Conservation (phyloP, 2,797 vertebrate genomes). For the Tragopan temminckii region DNA sequence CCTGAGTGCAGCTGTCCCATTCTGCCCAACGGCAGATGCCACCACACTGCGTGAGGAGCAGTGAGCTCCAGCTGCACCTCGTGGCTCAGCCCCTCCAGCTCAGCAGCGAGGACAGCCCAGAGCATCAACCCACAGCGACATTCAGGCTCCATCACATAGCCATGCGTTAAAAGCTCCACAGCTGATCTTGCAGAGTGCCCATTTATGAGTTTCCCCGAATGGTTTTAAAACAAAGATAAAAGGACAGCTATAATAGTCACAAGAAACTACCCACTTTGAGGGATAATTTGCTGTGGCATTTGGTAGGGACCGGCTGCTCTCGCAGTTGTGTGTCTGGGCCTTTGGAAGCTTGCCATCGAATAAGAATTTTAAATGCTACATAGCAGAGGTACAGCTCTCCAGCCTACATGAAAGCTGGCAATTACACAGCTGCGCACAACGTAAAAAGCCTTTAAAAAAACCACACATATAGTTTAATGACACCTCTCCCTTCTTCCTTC, state of each 20-base stretch:
- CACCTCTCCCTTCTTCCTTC: constrained; percentile 1
- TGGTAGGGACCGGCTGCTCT: neutral
- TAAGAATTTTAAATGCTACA: neutral
- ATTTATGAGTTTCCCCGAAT: neutral
- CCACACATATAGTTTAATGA: neutral
- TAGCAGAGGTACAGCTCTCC: neutral
- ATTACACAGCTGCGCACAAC: constrained; percentile 37
- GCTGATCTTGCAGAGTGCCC: neutral
- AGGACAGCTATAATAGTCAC: neutral
- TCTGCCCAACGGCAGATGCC: neutral
- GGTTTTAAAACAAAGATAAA: neutral
- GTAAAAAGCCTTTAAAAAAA: neutral
- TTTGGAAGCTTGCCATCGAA: neutral
- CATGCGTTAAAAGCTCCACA: neutral
- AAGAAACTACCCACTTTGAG: neutral
- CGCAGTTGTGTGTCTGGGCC: neutral
- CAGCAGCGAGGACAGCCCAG: neutral
- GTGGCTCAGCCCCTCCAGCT: neutral
- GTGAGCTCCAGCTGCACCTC: neutral
- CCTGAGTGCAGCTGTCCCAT: neutral
- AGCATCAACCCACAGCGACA: neutral
- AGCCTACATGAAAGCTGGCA: constrained; percentile 30
- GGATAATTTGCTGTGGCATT: neutral
- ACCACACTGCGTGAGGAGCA: neutral
- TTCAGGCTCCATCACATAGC: neutral